Conservation (phyloP, 1,140 invertebrate genomes). For the Temnothorax curvispinosus region DNA sequence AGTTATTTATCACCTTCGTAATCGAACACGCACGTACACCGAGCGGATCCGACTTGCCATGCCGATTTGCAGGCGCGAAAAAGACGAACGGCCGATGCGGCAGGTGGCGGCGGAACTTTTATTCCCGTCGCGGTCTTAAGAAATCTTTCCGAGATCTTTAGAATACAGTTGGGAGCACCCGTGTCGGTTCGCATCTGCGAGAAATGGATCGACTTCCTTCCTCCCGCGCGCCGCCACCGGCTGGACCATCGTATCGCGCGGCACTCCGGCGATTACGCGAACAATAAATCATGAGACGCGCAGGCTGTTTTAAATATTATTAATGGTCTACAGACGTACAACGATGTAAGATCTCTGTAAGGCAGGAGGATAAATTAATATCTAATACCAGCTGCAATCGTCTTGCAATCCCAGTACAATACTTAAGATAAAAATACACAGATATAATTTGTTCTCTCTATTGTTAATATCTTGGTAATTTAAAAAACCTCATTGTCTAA, state of each 20-base stretch:
- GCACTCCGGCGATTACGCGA: conserved; percentile 21
- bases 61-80: neutral
- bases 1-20: conserved; percentile 10
- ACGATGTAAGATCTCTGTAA: neutral
- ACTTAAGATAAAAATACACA: neutral
- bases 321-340: neutral
- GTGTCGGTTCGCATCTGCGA: conserved; percentile 40
- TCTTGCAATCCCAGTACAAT: neutral
- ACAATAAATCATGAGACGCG: conserved; percentile 41
- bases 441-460: neutral
- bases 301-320: conserved; percentile 42
- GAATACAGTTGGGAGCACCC: conserved; percentile 45
- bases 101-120: conserved; percentile 45
- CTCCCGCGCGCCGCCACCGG: neutral
- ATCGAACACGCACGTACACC: conserved; percentile 9
- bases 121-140: conserved; percentile 38
- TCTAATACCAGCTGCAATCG: neutral
- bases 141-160: conserved; percentile 51
- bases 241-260: conserved; percentile 4
- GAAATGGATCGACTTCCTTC: conserved; percentile 45
- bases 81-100: conserved; percentile 3
- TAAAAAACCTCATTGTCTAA: neutral
- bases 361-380: conserved; percentile 3
- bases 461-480: neutral
- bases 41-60: neutral